These are phyloP conservation scores for Parasteatoda tepidariorum DNA, from an alignment of 1,140 invertebrate genomes.

Conservation along the genomic window DNA sequence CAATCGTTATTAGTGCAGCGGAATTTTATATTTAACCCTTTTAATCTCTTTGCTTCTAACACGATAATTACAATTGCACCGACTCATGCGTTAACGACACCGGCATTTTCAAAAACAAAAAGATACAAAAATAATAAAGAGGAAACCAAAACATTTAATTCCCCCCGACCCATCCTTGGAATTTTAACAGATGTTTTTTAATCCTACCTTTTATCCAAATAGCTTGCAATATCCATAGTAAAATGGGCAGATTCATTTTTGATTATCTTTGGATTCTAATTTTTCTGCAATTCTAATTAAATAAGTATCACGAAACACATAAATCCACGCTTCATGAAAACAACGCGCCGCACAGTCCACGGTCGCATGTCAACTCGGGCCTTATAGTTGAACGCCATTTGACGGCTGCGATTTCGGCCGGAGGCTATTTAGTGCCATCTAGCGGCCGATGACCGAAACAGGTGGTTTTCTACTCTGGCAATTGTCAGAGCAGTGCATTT, in stretches of 20 bases:
- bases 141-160: not conserved
- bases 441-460: constrained; percentile 23
- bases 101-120: not conserved
- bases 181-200: not conserved
- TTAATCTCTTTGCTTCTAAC: not conserved
- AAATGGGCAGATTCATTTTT: constrained; percentile 5
- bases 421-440: constrained; percentile 49
- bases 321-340: constrained; percentile 19
- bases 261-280: not conserved
- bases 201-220: constrained; percentile 49
- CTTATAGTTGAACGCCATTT: constrained; percentile 38
- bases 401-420: constrained; percentile 48
- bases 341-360: constrained; percentile 20
- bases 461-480: not conserved
- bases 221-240: constrained; percentile 43
- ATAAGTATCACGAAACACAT: not conserved
- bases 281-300: not conserved
- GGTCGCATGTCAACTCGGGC: constrained; percentile 36
- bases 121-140: not conserved
- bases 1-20: no score
- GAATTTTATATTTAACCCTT: no score
- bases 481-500: not conserved
- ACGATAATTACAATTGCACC: not conserved
- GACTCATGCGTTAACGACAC: not conserved
- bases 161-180: not conserved